Conservation (phyloP, 2,797 vertebrate species). For the Coccyzus lansbergi region DNA sequence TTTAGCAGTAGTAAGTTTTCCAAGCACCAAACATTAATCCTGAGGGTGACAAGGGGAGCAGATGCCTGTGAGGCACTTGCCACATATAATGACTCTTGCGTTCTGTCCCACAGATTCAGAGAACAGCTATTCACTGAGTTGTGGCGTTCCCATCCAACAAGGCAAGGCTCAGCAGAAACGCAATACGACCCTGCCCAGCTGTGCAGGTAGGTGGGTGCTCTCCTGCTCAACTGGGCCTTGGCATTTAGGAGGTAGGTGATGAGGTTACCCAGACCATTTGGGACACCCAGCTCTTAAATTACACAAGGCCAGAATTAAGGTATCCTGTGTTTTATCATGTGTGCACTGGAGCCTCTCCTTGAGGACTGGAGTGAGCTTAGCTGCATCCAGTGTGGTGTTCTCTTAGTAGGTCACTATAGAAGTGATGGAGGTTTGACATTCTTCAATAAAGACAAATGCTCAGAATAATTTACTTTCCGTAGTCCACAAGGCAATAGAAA, state of each 20-base stretch:
- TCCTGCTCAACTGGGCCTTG: rapidly evolving
- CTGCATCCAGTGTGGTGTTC: rapidly evolving
- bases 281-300: rapidly evolving
- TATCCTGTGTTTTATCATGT: not conserved
- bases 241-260: not conserved
- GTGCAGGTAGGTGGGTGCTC: slow-evolving; percentile 80
- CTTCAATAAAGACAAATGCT: not conserved
- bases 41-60: not conserved
- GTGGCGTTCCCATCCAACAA: slow-evolving; percentile 84
- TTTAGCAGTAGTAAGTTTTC: not conserved
- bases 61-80: not conserved
- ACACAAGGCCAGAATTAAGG: not conserved
- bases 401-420: not conserved
- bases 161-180: slow-evolving; percentile 81
- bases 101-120: slow-evolving; percentile 84
- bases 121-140: slow-evolving; percentile 92
- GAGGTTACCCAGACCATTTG: too few relatives aligned
- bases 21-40: rapidly evolving
- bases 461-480: not conserved
- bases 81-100: not conserved
- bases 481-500: not conserved
- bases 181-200: slow-evolving; percentile 80
- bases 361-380: not conserved
- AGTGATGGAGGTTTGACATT: not conserved
- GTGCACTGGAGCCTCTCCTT: not conserved